Evolutionary conservation across 2,113 vertebrate genomes (phyloP).

Genomic region (Austrofundulus limnaeus): DNA sequence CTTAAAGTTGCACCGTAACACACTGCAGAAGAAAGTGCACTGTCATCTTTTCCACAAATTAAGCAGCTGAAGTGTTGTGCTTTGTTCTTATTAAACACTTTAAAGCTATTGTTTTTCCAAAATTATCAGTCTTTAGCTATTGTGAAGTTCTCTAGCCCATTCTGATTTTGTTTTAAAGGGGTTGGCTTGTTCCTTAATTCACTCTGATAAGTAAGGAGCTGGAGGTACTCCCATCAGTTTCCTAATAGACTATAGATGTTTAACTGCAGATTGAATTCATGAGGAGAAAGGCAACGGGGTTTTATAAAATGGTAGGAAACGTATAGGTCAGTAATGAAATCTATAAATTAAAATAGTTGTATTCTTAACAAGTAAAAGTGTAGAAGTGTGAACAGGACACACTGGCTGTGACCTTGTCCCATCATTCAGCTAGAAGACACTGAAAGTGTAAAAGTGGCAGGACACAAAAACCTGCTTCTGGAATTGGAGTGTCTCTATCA

Average conservation of each 20-base stretch:
- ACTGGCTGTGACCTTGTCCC: slow-evolving; percentile 54
- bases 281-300: neutral
- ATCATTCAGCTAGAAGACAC: slow-evolving; percentile 16
- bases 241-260: neutral
- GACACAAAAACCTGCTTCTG: slow-evolving; percentile 34
- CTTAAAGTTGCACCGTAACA: slow-evolving; percentile 43
- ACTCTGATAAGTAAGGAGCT: neutral
- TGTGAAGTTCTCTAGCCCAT: too few species aligned
- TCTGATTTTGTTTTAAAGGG: too few species aligned
- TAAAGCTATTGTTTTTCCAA: too few species aligned
- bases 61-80: neutral
- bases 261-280: neutral
- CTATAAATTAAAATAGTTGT: neutral
- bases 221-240: neutral
- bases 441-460: slow-evolving; percentile 9
- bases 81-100: too few species aligned
- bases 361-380: slow-evolving; percentile 12
- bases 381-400: slow-evolving; percentile 39
- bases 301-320: neutral
- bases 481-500: slow-evolving; percentile 36
- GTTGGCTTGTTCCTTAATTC: too few species aligned
- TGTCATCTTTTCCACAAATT: slow-evolving; percentile 4
- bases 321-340: neutral
- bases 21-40: neutral
- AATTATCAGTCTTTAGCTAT: too few species aligned